phyloP scores from a whole-genome alignment of 2,113 vertebrate genomes.

The Xiphophorus couchianus region DNA sequence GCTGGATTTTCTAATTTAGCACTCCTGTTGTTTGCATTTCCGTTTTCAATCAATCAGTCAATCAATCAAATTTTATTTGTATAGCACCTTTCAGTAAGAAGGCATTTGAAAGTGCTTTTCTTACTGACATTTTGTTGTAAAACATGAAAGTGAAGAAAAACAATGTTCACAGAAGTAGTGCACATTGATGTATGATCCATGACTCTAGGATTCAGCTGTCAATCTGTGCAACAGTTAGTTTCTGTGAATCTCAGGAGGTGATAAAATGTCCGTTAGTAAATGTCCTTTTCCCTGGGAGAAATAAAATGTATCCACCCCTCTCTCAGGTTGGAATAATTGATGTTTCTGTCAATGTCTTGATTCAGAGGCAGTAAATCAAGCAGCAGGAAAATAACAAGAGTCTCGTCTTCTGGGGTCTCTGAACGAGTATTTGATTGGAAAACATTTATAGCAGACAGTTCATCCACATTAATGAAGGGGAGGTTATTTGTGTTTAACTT shows the following conservation, averaged over 20 bases:
- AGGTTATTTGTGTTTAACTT: conserved; percentile 13
- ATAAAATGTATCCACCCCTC: not conserved
- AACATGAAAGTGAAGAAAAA: not conserved
- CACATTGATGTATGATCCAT: not conserved
- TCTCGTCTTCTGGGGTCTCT: conserved; percentile 26
- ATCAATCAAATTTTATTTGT: too few relatives aligned
- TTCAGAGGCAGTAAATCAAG: conserved; percentile 28
- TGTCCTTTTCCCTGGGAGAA: not conserved
- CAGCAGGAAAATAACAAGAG: conserved; percentile 35
- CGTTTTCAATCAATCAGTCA: too few relatives aligned
- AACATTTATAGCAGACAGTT: conserved; percentile 27
- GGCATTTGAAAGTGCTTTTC: not conserved
- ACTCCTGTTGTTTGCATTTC: not conserved
- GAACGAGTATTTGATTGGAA: conserved; percentile 21
- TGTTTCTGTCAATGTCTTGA: conserved; percentile 26
- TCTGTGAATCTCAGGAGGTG: not conserved
- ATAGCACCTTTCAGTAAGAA: too few relatives aligned
- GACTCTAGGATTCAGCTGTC: not conserved
- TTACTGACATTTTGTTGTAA: not conserved
- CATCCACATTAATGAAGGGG: conserved; percentile 19
- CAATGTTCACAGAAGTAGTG: not conserved
- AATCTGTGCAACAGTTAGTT: not conserved
- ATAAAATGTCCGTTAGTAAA: not conserved
- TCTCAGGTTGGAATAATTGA: conserved; percentile 28
- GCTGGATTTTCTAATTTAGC: too few relatives aligned